These are phyloP conservation scores for Artemia sinica DNA, from an alignment of 2,888 invertebrate species.

Conservation along the genomic window DNA sequence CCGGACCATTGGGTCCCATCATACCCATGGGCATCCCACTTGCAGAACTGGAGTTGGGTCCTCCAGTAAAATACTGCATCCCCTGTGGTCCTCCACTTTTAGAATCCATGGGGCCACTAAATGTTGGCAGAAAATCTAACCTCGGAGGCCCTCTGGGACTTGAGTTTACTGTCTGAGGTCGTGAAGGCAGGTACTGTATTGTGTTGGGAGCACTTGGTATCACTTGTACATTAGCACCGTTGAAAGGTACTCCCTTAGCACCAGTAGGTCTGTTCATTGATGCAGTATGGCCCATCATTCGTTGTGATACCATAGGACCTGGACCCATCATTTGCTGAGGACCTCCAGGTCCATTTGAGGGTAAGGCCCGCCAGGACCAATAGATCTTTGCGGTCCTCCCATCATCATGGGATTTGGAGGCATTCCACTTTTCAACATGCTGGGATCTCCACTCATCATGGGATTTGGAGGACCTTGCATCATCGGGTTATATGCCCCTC, in stretches of 20 bases:
- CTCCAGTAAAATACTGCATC: conserved; percentile 53
- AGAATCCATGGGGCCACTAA: conserved; percentile 53
- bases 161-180: conserved; percentile 49
- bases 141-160: conserved; percentile 61
- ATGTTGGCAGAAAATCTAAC: conserved; percentile 71
- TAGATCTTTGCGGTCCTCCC: conserved; percentile 23
- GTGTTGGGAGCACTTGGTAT: conserved; percentile 94
- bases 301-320: conserved; percentile 24
- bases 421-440: conserved; percentile 25
- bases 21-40: conserved; percentile 23
- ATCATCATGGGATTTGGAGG: conserved; percentile 21
- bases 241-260: conserved; percentile 41
- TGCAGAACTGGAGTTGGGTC: conserved; percentile 34
- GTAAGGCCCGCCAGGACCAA: conserved; percentile 24
- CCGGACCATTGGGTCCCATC: conserved; percentile 20
- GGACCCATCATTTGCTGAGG: conserved; percentile 42
- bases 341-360: conserved; percentile 25
- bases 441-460: conserved; percentile 21
- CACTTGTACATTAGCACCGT: conserved; percentile 63
- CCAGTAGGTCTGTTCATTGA: conserved; percentile 26
- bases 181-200: conserved; percentile 88
- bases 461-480: conserved; percentile 26
- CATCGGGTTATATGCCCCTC: conserved; percentile 27
- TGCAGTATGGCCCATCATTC: conserved; percentile 23
- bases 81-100: conserved; percentile 49